Base-by-base conservation (phyloP, 2,113 vertebrate species). In the Morone chrysops region DNA sequence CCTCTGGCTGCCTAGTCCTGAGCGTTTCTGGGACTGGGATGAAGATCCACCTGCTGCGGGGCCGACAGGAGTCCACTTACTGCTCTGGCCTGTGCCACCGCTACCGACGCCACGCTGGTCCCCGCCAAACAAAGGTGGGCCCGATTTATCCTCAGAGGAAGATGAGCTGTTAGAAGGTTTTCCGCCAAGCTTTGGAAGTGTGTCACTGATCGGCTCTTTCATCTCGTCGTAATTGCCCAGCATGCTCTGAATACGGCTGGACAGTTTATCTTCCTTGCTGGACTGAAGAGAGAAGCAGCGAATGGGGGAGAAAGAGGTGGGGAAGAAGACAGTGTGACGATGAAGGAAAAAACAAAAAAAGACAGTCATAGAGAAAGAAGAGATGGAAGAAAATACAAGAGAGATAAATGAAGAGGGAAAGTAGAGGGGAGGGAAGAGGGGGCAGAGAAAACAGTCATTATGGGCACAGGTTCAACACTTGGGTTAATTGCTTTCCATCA, bases 171-270 rank as follows among this genome's bases (percentile, higher is more conserved):
- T 95, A 0, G 97, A 94, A 63, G 97, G 95, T 94, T 99, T 98
- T 84, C 92, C 94, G 71, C 95, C 94, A 81, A 97, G 96, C 94
- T 99, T 99, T 72, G 97, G 96, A 70, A 97, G 94, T 50, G 97
- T 95, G 88, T 97, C 96, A 54, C 97, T 97, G 89, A 98, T 97
- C 9, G 97, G 95, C 90, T 99, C 98, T 94, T 97, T 96, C 98
- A 99, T 99, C 90, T 99, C 97, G 93, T 99, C 98, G 95, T 99
- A 99, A 91, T 99, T 98, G 78, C 98, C 98, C 72, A 99, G 97
- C 97, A 98, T 99, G 94, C 98, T 99, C 96, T 99, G 97, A 93
- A 99, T 99, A 87, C 98, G 97, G 92, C 96, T 99, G 43, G 98
- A 99, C 84, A 99, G 94, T 93, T 99, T 98, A 95, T 99, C 98